Percentiles rank a stretch among this genome's conserved stretches.
phyloP scores from a whole-genome alignment of 2,797 vertebrate genomes.

The Triplophysa bombifrons region DNA sequence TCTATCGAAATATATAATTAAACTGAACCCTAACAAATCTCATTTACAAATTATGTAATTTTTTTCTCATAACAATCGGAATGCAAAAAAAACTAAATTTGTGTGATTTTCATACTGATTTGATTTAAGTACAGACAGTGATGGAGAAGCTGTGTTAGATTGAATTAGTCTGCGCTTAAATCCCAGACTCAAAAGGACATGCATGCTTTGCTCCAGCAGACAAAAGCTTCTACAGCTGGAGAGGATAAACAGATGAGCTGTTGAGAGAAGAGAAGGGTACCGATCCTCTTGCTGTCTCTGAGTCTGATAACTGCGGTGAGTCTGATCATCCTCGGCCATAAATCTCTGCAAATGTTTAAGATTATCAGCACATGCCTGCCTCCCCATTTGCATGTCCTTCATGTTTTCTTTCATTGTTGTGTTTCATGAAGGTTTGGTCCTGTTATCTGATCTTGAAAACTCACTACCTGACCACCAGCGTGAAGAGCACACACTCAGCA shows the following conservation, averaged over 20 bases:
- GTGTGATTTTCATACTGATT: background rate
- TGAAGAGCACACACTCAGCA: slow-evolving; percentile 8
- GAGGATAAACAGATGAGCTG: slow-evolving; percentile 28
- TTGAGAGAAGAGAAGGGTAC: background rate
- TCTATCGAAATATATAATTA: background rate
- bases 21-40: background rate
- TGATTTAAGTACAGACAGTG: background rate
- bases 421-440: background rate
- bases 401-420: background rate
- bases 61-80: background rate
- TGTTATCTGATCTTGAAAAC: background rate
- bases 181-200: slow-evolving; percentile 4
- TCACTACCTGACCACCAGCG: background rate
- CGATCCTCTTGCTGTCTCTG: background rate
- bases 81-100: background rate
- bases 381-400: background rate
- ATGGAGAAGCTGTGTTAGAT: slow-evolving; percentile 6
- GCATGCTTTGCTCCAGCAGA: slow-evolving; percentile 16
- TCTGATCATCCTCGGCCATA: background rate
- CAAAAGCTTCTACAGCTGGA: slow-evolving; percentile 9
- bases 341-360: background rate
- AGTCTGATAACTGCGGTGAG: background rate
- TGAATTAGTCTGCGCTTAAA: slow-evolving; percentile 21
- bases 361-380: background rate
- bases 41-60: background rate